Percentiles rank a stretch among this genome's conserved stretches.
Evolutionary conservation across 2,888 invertebrate species (phyloP).

Genomic region (Brassicogethes aeneus): DNA sequence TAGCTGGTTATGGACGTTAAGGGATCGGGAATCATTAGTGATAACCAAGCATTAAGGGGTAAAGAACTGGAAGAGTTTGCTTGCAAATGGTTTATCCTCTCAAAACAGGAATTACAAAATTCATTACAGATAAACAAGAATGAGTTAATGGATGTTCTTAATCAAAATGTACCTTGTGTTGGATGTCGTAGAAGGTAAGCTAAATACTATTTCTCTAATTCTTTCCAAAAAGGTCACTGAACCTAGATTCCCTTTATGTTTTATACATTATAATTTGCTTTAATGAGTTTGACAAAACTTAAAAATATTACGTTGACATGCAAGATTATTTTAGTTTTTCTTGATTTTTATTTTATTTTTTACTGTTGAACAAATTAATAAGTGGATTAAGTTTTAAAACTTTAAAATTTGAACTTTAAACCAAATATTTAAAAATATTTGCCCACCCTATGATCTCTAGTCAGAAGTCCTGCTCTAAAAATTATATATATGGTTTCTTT

Average conservation of each 20-base stretch:
- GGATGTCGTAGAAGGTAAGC: conserved; percentile 82
- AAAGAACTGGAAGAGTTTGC: conserved; percentile 80
- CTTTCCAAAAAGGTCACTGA: conserved; percentile 8
- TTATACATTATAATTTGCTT: not conserved
- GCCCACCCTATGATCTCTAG: too few relatives aligned
- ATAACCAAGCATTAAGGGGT: conserved; percentile 69
- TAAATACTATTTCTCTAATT: not conserved
- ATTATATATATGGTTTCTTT: too few relatives aligned
- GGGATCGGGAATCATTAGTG: conserved; percentile 75
- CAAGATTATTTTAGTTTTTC: conserved; percentile 2
- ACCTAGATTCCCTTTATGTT: too few relatives aligned
- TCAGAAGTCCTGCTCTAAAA: too few relatives aligned
- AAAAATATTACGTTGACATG: not conserved
- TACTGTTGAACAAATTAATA: too few relatives aligned
- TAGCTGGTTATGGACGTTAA: conserved; percentile 93
- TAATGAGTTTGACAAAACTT: not conserved
- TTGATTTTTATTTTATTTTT: too few relatives aligned
- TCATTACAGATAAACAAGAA: conserved; percentile 77
- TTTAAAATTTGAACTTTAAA: too few relatives aligned
- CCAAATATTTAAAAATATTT: too few relatives aligned
- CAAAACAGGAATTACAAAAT: conserved; percentile 65
- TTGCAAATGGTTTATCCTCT: conserved; percentile 70
- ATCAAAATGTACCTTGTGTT: conserved; percentile 89
- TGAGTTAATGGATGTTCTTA: conserved; percentile 74
- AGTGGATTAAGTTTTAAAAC: too few relatives aligned